Evolutionary conservation across 2,888 invertebrate species (phyloP).

Genomic region (Drosophila hawaiiensis): DNA sequence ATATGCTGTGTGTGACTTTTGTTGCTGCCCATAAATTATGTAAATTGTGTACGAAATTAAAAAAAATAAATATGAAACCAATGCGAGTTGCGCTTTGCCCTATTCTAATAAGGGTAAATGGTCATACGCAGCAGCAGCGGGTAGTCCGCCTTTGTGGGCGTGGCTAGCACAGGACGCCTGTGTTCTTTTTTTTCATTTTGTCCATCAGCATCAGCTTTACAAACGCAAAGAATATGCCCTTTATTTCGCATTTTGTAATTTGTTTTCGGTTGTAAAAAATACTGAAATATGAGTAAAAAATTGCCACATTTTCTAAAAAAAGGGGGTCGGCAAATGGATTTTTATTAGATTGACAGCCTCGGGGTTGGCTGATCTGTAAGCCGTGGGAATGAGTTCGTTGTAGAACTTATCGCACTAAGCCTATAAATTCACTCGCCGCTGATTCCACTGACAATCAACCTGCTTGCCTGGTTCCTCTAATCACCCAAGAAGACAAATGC

Average conservation of each 20-base stretch:
- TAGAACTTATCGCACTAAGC: conserved; percentile 34
- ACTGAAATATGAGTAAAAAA: conserved; percentile 78
- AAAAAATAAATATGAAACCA: conserved; percentile 44
- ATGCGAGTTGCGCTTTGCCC: conserved; percentile 45
- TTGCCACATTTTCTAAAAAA: conserved; percentile 61
- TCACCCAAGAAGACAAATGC: conserved; percentile 32
- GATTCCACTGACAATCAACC: conserved; percentile 35
- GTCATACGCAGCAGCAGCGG: conserved; percentile 62
- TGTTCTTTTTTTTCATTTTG: conserved; percentile 39
- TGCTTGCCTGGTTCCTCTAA: conserved; percentile 39
- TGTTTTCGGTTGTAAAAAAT: conserved; percentile 65
- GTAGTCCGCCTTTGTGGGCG: conserved; percentile 55
- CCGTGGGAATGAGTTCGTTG: conserved; percentile 48
- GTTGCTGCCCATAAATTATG: conserved; percentile 77
- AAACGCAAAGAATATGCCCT: conserved; percentile 77
- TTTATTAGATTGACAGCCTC: conserved; percentile 61
- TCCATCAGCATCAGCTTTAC: conserved; percentile 74
- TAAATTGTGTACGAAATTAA: conserved; percentile 68
- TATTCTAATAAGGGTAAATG: conserved; percentile 75
- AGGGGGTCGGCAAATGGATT: conserved; percentile 60
- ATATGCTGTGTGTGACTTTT: conserved; percentile 75
- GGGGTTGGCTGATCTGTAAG: conserved; percentile 50
- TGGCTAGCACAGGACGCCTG: conserved; percentile 43
- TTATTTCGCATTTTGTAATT: conserved; percentile 75
- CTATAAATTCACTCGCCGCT: conserved; percentile 35